Evolutionary conservation across 2,888 invertebrate species (phyloP), one percentile per base, ranked within the genome.

Genomic region (Muscina levida): DNA sequence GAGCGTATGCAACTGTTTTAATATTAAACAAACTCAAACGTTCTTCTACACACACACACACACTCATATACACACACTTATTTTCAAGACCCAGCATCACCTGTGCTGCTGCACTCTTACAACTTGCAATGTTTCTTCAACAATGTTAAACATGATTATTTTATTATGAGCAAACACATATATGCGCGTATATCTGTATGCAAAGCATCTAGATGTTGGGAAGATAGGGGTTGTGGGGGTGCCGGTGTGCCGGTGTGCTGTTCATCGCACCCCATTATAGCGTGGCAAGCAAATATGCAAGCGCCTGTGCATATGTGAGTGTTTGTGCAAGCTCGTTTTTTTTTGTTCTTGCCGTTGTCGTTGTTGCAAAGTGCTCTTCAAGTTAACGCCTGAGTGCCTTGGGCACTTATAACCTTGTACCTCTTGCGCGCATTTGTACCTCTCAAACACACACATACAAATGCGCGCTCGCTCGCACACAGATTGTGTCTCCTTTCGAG

Each of bases 351-450:
- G 11, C 75, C 71, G 59, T 57, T 59, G 56, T 77, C 48, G 39
- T 77, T 31, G 74, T 73, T 81, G 71, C 74, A 48, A 81, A 81
- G 81, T 62, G 67, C 72, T 62, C 81, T 74, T 81, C 53, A 77
- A 81, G 74, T 81, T 81, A 81, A 81, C 71, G 81, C 77, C 56
- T 62, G 77, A 77, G 80, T 80, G 73, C 80, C 80, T 80, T 53
- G 57, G 80, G 77, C 74, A 74, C 81, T 81, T 81, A 68, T 72
- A 81, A 81, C 81, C 81, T 81, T 81, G 81, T 81, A 68, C 77
- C 74, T 71, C 72, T 31, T 44, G 44, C 11, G 51, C 19, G 22
- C 44, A 11, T 51, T 17, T 48, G 48, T 48, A 5, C 1, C 15
- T 48, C 15, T n/a, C 6, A 5, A 8, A 17, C 48, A 19, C 15